Evolutionary conservation across 2,113 vertebrate genomes (phyloP).

Genomic region (Chauna torquata): DNA sequence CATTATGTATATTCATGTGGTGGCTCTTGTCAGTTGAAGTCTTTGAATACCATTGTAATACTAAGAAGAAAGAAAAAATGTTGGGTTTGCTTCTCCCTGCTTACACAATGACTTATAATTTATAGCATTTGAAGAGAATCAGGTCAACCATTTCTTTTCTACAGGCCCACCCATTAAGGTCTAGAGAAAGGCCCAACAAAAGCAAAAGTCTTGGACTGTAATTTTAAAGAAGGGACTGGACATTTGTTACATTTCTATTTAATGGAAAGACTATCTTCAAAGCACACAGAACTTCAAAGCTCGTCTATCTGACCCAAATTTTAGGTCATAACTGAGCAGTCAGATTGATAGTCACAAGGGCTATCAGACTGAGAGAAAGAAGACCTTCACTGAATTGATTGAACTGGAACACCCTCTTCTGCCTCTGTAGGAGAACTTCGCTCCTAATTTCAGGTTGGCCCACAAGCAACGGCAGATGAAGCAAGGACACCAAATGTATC

Average conservation of each 20-base stretch:
- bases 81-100: not conserved
- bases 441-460: not conserved
- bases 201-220: not conserved
- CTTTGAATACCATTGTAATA: not conserved
- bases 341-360: not conserved
- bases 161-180: not conserved
- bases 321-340: not conserved
- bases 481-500: not conserved
- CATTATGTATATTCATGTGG: not conserved
- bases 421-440: not conserved
- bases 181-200: not conserved
- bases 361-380: not conserved
- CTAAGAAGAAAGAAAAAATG: not conserved
- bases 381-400: not conserved
- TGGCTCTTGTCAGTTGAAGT: not conserved
- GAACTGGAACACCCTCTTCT: not conserved
- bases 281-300: not conserved
- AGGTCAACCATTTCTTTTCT: not conserved
- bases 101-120: not conserved
- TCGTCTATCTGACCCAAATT: not conserved
- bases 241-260: not conserved
- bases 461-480: not conserved
- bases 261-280: not conserved
- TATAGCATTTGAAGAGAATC: not conserved
- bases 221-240: not conserved